Percentiles rank a stretch among this genome's conserved stretches.
These are phyloP conservation scores for Spheniscus humboldti DNA, from an alignment of 2,797 vertebrate species.

Conservation along the genomic window DNA sequence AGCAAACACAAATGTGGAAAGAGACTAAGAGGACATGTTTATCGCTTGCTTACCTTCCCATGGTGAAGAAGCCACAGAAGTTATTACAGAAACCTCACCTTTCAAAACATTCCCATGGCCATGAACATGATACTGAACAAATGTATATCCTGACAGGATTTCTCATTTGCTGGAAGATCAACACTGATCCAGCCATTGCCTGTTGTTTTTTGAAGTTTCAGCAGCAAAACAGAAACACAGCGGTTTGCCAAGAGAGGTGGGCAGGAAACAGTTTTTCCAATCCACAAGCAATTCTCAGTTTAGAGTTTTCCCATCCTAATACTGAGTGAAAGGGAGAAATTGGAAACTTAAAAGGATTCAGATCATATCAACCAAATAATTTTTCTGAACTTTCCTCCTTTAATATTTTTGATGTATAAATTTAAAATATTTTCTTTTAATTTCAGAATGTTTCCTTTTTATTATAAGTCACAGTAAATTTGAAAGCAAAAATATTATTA, in stretches of 20 bases:
- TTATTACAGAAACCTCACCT: conserved; percentile 50
- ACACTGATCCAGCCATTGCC: neutral
- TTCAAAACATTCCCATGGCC: conserved; percentile 56
- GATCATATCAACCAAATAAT: neutral
- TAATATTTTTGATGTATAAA: neutral
- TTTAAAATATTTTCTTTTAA: neutral
- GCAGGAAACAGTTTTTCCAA: conserved; percentile 36
- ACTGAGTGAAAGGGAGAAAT: neutral
- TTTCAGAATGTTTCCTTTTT: neutral
- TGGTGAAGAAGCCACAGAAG: conserved; percentile 31
- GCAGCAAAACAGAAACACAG: conserved; percentile 15
- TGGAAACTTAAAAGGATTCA: neutral
- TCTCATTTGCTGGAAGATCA: neutral
- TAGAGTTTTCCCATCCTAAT: neutral
- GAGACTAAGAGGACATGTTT: neutral
- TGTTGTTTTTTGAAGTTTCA: conserved; percentile 19
- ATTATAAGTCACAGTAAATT: neutral
- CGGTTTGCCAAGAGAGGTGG: conserved; percentile 17
- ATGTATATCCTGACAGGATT: conserved; percentile 4
- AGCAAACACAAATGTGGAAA: conserved; percentile 27
- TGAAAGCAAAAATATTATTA: neutral
- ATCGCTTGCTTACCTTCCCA: conserved; percentile 18
- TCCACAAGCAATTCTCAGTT: neutral
- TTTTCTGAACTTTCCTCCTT: neutral
- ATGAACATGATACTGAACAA: neutral